Base-by-base conservation (phyloP, 1,140 invertebrate genomes). In the Paracyclopina nana region DNA sequence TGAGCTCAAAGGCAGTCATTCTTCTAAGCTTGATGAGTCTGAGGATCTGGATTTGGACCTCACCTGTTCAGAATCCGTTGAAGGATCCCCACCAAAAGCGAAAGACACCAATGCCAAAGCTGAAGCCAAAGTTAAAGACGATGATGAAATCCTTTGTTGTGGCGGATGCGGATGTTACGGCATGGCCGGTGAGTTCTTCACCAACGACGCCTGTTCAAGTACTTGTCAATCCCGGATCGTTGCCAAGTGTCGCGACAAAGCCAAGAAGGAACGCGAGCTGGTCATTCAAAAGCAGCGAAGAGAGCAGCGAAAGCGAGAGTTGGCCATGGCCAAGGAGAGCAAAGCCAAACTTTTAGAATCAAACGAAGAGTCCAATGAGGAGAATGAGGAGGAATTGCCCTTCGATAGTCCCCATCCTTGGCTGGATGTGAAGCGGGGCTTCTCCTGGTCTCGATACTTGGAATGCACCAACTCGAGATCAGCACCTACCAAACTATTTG, bases 141-240 rank as follows among this genome's bases (percentile, higher is more conserved):
- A n/a, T 4, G 46, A 48, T 29, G 46, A 48, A 27, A 48, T 48
- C n/a, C 16, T 48, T 14, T 27, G 27, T 29, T 48, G 46, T n/a
- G 24, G 29, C 9, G 46, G 46, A n/a, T 48, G 46, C 16, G 46
- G 46, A 6, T 48, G 46, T 16, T 48, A 48, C 29, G 46, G 24
- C 4, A 48, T 48, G 46, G 46, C 46, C 2, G 46, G 46, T 11
- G 46, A 48, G 16, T 48, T 48, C 27, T 22, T 48, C 14, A 14
- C 28, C 5, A 22, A 41, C 5, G 27, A 48, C 29, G 27, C 22
- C 22, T 48, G 46, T 20, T 26, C 22, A 16, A 25, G 27, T 6
- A 29, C 24, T 29, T 48, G 46, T 29, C 9, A 16, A 20, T n/a
- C n/a, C 14, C 14, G 20, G 9, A 38, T 38, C 34, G n/a, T n/a